A percentile compares a stretch with the other conserved stretches of the same genome.
These are phyloP conservation scores for Helostoma temminkii DNA, from an alignment of 2,797 vertebrate species.

Conservation along the genomic window DNA sequence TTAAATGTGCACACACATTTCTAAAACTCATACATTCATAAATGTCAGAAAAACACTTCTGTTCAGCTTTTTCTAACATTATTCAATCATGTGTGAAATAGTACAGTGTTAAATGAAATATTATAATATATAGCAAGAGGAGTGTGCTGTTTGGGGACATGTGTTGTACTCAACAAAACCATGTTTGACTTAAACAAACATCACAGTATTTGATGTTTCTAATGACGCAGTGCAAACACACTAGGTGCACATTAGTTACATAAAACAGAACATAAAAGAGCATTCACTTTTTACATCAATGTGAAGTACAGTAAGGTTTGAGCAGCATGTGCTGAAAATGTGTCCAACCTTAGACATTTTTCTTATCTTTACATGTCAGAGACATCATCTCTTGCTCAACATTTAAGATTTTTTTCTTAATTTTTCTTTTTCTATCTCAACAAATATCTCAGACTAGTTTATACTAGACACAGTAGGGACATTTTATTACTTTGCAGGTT, in stretches of 20 bases:
- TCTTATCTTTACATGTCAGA: too few relatives aligned
- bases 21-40: too few relatives aligned
- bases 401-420: too few relatives aligned
- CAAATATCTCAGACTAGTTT: neutral
- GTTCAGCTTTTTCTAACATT: neutral
- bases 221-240: constrained; percentile 21
- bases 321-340: neutral
- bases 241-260: neutral
- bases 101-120: neutral
- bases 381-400: too few relatives aligned
- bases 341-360: neutral
- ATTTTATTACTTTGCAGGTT: neutral
- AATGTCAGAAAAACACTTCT: too few relatives aligned
- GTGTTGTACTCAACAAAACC: constrained; percentile 8
- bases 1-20: too few relatives aligned
- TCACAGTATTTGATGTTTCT: neutral
- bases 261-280: neutral
- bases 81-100: neutral
- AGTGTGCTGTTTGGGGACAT: constrained; percentile 3
- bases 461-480: neutral
- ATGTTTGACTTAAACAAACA: constrained; percentile 17
- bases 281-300: constrained; percentile 3
- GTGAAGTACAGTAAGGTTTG: neutral
- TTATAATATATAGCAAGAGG: constrained; percentile 5
- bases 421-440: too few relatives aligned